phyloP scores from a whole-genome alignment of 2,797 vertebrate genomes.

The Onychomys torridus region DNA sequence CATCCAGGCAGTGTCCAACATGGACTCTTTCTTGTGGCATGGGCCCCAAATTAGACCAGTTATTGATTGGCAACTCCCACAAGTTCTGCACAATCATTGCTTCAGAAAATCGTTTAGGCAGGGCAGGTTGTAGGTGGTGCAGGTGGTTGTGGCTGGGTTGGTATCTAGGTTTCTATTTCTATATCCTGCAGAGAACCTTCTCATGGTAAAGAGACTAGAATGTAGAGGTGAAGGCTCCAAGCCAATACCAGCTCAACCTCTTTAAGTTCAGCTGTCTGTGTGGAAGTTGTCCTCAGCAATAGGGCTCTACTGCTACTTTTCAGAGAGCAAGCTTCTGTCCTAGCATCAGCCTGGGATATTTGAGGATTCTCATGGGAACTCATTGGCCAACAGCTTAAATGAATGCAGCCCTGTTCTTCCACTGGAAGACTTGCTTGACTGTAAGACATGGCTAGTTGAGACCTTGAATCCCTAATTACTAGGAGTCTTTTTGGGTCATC shows the following conservation, averaged over 20 bases:
- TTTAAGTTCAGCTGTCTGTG: not conserved
- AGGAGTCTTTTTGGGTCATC: not conserved
- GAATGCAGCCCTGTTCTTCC: not conserved
- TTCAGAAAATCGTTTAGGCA: not conserved
- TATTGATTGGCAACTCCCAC: not conserved
- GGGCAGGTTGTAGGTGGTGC: not conserved
- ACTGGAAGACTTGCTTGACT: not conserved
- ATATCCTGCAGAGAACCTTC: not conserved
- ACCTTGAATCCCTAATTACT: not conserved
- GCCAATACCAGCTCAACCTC: not conserved
- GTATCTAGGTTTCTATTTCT: not conserved
- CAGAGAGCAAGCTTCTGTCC: not conserved
- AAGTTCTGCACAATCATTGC: not conserved
- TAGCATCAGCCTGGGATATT: not conserved
- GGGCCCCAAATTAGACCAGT: not conserved
- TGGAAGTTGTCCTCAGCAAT: not conserved
- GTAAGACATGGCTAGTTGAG: not conserved
- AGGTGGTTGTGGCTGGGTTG: not conserved
- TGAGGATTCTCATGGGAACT: not conserved
- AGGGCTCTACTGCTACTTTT: not conserved
- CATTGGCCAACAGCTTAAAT: not conserved
- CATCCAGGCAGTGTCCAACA: not conserved
- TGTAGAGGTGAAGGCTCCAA: not conserved
- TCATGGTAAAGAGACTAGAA: not conserved
- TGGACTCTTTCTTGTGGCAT: too few species aligned